Conservation (phyloP, 2,888 invertebrate species). For the Hedya salicella region DNA sequence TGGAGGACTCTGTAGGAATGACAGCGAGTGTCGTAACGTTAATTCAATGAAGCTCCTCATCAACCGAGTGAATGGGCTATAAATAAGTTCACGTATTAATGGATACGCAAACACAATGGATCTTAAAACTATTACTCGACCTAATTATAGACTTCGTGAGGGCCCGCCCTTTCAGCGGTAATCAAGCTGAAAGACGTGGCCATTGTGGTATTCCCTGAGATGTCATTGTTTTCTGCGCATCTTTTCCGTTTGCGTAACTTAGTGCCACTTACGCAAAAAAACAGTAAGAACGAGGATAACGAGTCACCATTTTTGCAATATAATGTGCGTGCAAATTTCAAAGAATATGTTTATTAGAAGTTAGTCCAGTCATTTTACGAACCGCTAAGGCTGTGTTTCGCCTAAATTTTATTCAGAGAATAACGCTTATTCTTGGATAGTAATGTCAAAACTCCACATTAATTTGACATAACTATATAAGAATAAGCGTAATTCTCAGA, state of each 20-base stretch:
- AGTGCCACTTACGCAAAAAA: neutral
- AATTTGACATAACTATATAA: no score
- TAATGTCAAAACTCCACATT: no score
- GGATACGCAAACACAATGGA: neutral
- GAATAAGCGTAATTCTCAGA: no score
- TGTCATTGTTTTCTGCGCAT: neutral
- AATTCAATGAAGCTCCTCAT: neutral
- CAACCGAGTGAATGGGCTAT: conserved; percentile 9
- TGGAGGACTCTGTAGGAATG: neutral
- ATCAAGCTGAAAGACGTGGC: neutral
- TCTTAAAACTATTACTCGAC: neutral
- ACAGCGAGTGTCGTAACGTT: neutral
- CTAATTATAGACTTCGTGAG: conserved; percentile 7
- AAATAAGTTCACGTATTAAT: conserved; percentile 2
- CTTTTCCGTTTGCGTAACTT: neutral
- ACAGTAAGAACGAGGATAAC: no score
- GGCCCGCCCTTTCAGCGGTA: neutral
- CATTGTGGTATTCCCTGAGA: neutral
- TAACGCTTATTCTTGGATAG: no score
- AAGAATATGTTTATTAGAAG: no score
- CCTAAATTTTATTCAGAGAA: no score
- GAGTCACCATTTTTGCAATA: no score
- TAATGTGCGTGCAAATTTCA: no score
- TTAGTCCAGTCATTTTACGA: no score
- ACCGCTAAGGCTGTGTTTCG: no score